A percentile compares a stretch with the other conserved stretches of the same genome.
Evolutionary conservation across 2,797 vertebrate genomes (phyloP).

Genomic region (Meda fulgida): DNA sequence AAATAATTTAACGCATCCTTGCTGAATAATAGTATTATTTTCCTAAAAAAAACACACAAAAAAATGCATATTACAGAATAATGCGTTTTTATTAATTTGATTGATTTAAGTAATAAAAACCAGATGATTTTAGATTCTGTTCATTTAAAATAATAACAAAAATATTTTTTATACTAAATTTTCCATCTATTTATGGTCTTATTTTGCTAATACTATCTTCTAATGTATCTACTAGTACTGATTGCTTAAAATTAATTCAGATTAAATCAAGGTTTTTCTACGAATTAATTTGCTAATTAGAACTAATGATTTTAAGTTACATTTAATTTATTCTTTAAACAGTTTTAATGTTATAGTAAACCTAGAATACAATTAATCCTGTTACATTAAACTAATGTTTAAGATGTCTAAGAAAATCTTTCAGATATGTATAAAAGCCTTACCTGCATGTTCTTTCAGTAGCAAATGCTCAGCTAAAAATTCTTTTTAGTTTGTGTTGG

Average conservation of each 20-base stretch:
- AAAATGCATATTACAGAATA: not conserved
- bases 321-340: not conserved
- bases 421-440: not conserved
- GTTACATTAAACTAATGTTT: not conserved
- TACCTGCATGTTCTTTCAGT: constrained; percentile 23
- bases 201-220: not conserved
- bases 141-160: not conserved
- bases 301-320: not conserved
- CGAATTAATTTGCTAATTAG: not conserved
- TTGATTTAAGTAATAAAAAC: not conserved
- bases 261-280: not conserved
- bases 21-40: not conserved
- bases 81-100: not conserved
- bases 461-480: not conserved
- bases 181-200: not conserved
- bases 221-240: not conserved
- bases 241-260: not conserved
- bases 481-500: not conserved
- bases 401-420: not conserved
- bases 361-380: not conserved
- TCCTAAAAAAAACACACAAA: not conserved
- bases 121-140: not conserved
- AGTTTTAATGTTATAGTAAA: not conserved
- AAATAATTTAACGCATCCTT: not conserved
- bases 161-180: no score